phyloP scores from a whole-genome alignment of 2,888 invertebrate genomes.

The Tetrapedia diversipes region DNA sequence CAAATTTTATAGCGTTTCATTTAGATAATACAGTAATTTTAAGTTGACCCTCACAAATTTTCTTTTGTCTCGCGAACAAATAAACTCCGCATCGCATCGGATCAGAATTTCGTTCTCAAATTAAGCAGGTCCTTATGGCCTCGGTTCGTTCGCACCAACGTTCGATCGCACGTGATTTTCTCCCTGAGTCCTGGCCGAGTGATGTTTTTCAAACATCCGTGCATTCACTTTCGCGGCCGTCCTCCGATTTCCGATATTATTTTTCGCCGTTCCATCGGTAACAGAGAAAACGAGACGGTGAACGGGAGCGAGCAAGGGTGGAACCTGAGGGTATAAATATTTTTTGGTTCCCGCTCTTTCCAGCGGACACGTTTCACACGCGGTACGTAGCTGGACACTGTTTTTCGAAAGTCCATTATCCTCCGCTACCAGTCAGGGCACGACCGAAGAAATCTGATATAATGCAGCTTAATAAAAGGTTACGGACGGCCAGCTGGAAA shows the following conservation, averaged over 20 bases:
- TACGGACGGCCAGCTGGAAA: conserved; percentile 25
- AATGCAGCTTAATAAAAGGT: conserved; percentile 59
- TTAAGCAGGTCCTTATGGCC: neutral
- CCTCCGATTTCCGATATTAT: conserved; percentile 63
- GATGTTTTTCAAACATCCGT: conserved; percentile 59
- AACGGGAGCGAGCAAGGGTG: neutral
- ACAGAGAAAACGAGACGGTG: conserved; percentile 4
- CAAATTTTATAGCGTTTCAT: neutral
- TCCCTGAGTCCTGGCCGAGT: neutral
- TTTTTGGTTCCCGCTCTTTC: conserved; percentile 36
- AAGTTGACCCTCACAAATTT: no score
- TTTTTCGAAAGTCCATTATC: conserved; percentile 65
- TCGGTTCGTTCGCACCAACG: neutral
- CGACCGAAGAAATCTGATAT: conserved; percentile 62
- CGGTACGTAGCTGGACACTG: conserved; percentile 19
- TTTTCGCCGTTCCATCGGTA: conserved; percentile 58
- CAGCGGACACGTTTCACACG: conserved; percentile 4
- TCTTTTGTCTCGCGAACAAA: no score
- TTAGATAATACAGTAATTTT: neutral
- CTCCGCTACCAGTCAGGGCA: conserved; percentile 36
- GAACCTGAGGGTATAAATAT: conserved; percentile 55
- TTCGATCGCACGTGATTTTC: conserved; percentile 1
- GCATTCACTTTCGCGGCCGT: conserved; percentile 50
- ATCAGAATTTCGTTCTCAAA: conserved; percentile 6
- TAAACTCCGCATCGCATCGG: neutral